Percentiles rank a stretch among this genome's conserved stretches.
phyloP scores from a whole-genome alignment of 2,888 invertebrate genomes.

The Meghimatium bilineatum region DNA sequence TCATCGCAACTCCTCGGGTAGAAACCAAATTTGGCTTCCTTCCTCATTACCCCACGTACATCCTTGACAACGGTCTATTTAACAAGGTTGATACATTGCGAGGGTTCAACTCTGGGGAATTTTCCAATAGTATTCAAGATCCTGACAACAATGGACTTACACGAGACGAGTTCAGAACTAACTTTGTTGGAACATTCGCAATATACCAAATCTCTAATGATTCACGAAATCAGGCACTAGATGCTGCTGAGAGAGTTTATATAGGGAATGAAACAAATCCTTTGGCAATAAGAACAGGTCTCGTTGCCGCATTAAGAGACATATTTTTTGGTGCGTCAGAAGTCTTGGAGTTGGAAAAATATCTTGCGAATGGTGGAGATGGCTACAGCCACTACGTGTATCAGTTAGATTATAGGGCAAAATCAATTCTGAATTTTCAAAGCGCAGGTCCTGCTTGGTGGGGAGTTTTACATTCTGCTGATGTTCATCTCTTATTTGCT shows the following conservation, averaged over 20 bases:
- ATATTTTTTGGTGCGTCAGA: background rate
- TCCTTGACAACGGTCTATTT: background rate
- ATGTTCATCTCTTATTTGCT: background rate
- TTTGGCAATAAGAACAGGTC: background rate
- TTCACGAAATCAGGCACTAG: background rate
- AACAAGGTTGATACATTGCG: slow-evolving; percentile 26
- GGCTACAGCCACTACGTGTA: slow-evolving; percentile 5
- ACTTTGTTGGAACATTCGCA: background rate
- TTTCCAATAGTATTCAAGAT: background rate
- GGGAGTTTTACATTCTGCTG: background rate
- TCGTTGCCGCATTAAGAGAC: slow-evolving; percentile 7
- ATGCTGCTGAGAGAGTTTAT: background rate
- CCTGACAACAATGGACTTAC: slow-evolving; percentile 22
- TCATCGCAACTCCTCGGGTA: slow-evolving; percentile 6
- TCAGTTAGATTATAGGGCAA: slow-evolving; percentile 5
- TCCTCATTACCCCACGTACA: slow-evolving; percentile 20
- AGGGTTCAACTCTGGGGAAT: slow-evolving; percentile 11
- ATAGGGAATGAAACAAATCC: slow-evolving; percentile 22
- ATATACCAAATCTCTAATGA: background rate
- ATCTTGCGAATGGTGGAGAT: background rate
- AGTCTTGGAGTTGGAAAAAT: background rate
- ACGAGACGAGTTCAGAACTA: background rate
- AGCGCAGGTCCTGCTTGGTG: background rate
- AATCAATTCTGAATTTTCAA: background rate
- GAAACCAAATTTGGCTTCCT: slow-evolving; percentile 43